Evolutionary conservation across 2,797 vertebrate genomes (phyloP), one percentile per base, ranked within the genome.

Genomic region (Eulemur albifrons): DNA sequence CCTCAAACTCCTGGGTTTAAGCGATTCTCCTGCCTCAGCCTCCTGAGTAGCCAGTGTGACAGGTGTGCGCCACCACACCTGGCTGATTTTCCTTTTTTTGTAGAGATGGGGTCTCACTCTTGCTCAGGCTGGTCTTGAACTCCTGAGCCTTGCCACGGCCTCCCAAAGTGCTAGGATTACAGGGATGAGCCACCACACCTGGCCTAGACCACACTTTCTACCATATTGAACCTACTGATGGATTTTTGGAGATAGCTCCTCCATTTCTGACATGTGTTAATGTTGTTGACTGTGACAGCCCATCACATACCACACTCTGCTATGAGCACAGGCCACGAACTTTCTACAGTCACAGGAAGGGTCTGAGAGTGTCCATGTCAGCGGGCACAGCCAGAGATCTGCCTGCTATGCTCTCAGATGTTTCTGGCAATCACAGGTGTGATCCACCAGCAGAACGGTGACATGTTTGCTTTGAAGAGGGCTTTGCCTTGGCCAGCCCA

Each of bases 341-440:
- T 52, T 5, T 72, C 81, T 35, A 0, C 5, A 13, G 6, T 40
- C 73, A 52, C 40, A 21, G 9, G 7, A 23, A 18, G 30, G 20
- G 23, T 63, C 57, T 50, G 20, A 59, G 43, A 25, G 6, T 5
- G 25, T 25, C 0, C 4, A 5, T 4, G 10, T 54, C 40, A 35
- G 25, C 52, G 50, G 30, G 30, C 48, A 70, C 25, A 90, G 48
- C 35, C n/a, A 65, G 80, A 20, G 32, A 30, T 30, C 27, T 23
- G 13, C 4, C 0, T 15, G 18, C 6, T 23, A 63, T 3, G 1
- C 32, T 67, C 30, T 48, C 32, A 7, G 77, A 8, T 9, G 15
- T 52, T 57, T 45, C 61, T 40, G 32, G 27, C 6, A 8, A 43
- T 38, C 52, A 32, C 17, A 12, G 15, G 12, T 52, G 70, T 83